These are phyloP conservation scores for Noctuana brunneofusca DNA, from an alignment of 2,888 invertebrate genomes.

Conservation along the genomic window DNA sequence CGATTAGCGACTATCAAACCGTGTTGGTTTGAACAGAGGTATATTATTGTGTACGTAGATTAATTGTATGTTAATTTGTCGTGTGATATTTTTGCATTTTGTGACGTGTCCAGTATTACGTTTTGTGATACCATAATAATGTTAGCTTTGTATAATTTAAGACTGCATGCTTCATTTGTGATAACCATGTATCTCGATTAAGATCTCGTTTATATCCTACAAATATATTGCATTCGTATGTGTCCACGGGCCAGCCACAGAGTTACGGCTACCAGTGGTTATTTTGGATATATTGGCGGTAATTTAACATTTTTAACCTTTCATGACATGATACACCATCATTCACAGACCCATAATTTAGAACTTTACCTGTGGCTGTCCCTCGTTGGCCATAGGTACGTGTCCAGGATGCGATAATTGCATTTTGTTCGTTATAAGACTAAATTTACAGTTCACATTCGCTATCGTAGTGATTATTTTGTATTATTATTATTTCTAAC, in stretches of 20 bases:
- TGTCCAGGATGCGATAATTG: constrained; percentile 2
- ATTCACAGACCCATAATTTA: too few relatives aligned
- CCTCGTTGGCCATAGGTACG: too few relatives aligned
- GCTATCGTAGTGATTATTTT: constrained; percentile 8
- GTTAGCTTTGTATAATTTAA: constrained; percentile 43
- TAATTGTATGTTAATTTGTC: constrained; percentile 14
- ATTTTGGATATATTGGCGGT: background rate
- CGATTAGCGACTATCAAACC: constrained; percentile 4
- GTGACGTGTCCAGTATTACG: constrained; percentile 64
- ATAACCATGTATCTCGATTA: constrained; percentile 48
- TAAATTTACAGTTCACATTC: constrained; percentile 7
- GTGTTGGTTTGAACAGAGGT: constrained; percentile 22
- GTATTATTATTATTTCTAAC: constrained; percentile 6
- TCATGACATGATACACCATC: background rate
- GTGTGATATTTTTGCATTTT: constrained; percentile 59
- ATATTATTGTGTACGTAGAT: constrained; percentile 35
- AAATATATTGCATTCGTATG: constrained; percentile 31
- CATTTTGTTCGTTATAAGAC: constrained; percentile 16
- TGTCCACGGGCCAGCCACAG: background rate
- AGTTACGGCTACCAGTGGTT: background rate
- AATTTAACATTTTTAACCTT: background rate
- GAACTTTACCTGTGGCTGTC: background rate
- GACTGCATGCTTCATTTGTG: constrained; percentile 54
- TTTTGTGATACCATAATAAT: constrained; percentile 49
- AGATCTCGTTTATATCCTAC: constrained; percentile 52